Percentiles rank a stretch among this genome's conserved stretches.
These are phyloP conservation scores for Eremophila alpestris DNA, from an alignment of 2,797 vertebrate species.

Conservation along the genomic window DNA sequence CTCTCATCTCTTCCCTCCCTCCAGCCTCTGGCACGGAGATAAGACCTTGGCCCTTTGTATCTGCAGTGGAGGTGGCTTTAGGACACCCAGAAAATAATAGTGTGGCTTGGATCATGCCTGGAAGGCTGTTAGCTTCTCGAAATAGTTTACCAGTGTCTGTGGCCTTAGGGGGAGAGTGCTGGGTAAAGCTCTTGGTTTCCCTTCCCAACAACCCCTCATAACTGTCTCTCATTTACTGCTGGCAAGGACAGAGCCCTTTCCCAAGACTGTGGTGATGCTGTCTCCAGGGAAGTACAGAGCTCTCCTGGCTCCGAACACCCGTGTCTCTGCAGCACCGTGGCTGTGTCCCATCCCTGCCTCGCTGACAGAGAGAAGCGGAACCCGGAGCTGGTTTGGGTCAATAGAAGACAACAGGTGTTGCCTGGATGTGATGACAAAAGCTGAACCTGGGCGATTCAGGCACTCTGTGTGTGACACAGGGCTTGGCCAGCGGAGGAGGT, in stretches of 20 bases:
- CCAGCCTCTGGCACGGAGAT: neutral
- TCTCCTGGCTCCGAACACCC: neutral
- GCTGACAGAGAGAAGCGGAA: neutral
- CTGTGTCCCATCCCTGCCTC: accelerated
- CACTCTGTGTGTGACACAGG: neutral
- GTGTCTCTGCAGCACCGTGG: accelerated
- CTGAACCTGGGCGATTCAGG: neutral
- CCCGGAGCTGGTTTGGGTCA: neutral
- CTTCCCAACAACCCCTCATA: neutral
- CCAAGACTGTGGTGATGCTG: neutral
- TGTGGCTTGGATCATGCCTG: neutral
- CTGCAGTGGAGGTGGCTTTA: neutral
- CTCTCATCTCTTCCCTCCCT: neutral
- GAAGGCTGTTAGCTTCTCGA: neutral
- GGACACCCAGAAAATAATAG: slow-evolving; percentile 15
- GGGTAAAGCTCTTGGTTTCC: neutral
- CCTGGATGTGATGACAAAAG: neutral
- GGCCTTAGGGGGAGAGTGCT: neutral
- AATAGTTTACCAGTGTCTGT: neutral
- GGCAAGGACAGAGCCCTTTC: neutral
- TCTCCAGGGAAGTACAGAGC: neutral
- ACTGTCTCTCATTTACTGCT: neutral
- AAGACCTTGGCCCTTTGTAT: neutral
- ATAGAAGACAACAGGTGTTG: neutral
- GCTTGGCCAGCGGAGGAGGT: neutral